phyloP scores from a whole-genome alignment of 2,888 invertebrate genomes.

The Alentia gelatinosa region DNA sequence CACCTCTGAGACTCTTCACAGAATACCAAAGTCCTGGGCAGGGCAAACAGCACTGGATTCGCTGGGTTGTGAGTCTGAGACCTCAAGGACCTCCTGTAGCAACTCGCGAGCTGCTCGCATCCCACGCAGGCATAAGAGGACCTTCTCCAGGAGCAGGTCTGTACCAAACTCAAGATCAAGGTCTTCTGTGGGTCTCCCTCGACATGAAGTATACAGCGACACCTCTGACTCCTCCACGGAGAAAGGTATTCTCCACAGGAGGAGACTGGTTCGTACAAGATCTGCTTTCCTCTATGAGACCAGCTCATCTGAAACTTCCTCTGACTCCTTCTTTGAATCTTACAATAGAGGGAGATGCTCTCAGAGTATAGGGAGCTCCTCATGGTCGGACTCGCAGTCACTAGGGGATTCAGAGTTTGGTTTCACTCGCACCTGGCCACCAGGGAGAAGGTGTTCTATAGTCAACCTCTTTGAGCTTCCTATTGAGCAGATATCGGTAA shows the following conservation, averaged over 20 bases:
- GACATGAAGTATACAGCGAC: background rate
- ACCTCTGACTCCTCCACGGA: background rate
- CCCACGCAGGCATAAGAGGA: background rate
- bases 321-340: slow-evolving; percentile 26
- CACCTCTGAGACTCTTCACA: background rate
- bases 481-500: background rate
- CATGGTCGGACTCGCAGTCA: slow-evolving; percentile 34
- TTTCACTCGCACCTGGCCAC: background rate
- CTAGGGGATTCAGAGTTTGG: slow-evolving; percentile 15
- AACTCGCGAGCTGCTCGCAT: background rate
- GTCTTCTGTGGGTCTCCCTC: background rate
- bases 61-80: background rate
- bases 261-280: background rate
- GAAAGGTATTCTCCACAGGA: background rate
- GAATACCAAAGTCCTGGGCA: background rate
- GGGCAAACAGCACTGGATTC: background rate
- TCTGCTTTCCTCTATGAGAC: background rate
- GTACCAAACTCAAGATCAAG: background rate
- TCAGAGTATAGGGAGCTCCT: background rate
- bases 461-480: background rate
- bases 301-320: slow-evolving; percentile 17
- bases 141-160: background rate
- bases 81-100: background rate
- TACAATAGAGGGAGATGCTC: background rate
- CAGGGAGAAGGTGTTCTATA: background rate